phyloP scores from a whole-genome alignment of 2,888 invertebrate species.

The Scaptomyza reducta region DNA sequence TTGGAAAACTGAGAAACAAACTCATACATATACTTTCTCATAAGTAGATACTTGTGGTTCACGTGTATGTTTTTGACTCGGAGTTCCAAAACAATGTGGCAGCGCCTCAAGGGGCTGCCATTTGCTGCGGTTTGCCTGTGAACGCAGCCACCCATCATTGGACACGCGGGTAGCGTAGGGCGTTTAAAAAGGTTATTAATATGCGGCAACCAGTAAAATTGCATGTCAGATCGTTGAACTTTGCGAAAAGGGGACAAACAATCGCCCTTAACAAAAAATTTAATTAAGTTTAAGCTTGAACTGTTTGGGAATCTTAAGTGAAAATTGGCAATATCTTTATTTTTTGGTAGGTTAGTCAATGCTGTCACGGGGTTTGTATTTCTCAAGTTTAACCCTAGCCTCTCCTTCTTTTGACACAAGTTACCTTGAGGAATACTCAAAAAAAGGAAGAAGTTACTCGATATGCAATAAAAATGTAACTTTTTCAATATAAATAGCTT shows the following conservation, averaged over 20 bases:
- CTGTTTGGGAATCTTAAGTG: slow-evolving; percentile 4
- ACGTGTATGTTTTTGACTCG: slow-evolving; percentile 18
- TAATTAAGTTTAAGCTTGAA: not conserved
- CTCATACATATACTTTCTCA: slow-evolving; percentile 27
- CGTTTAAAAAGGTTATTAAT: slow-evolving; percentile 11
- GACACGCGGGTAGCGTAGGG: slow-evolving; percentile 1
- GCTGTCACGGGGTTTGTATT: too few species aligned
- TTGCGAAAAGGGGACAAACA: not conserved
- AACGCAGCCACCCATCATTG: slow-evolving; percentile 15
- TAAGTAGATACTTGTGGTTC: slow-evolving; percentile 25
- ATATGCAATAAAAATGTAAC: slow-evolving; percentile 26
- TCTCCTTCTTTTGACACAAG: not conserved
- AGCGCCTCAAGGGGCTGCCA: slow-evolving; percentile 36
- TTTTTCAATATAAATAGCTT: slow-evolving; percentile 22
- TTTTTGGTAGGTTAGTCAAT: not conserved
- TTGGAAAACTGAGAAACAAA: slow-evolving; percentile 8
- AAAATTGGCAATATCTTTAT: not conserved
- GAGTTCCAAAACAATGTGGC: slow-evolving; percentile 61
- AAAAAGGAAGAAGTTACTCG: slow-evolving; percentile 11
- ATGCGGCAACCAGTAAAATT: not conserved
- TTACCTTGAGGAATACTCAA: not conserved
- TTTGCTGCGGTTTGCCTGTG: slow-evolving; percentile 25
- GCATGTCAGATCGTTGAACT: not conserved
- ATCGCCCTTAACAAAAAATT: not conserved
- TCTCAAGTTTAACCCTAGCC: not conserved